A percentile compares a stretch with the other conserved stretches of the same genome.
Evolutionary conservation across 2,888 invertebrate genomes (phyloP).

Genomic region (Drosophila acutilabella): DNA sequence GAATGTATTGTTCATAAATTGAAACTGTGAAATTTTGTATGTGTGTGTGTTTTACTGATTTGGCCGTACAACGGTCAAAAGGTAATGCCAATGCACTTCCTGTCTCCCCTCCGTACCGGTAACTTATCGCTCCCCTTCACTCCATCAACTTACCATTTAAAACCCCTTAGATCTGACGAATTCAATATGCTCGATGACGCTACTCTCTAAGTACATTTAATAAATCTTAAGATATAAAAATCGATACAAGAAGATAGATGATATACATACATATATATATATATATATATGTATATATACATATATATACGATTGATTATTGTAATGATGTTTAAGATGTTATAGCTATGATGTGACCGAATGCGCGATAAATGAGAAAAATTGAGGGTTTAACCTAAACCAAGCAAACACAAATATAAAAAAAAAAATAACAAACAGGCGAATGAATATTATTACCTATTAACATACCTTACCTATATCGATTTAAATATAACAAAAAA

Average conservation of each 20-base stretch:
- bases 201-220: conserved; percentile 77
- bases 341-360: conserved; percentile 78
- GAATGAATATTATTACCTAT: conserved; percentile 80
- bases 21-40: conserved; percentile 62
- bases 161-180: conserved; percentile 71
- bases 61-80: conserved; percentile 65
- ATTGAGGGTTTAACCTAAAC: conserved; percentile 54
- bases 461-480: conserved; percentile 80
- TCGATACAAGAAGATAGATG: conserved; percentile 38
- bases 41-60: conserved; percentile 64
- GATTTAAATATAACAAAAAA: conserved; percentile 71
- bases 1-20: conserved; percentile 49
- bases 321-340: conserved; percentile 78
- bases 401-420: conserved; percentile 42
- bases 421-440: conserved; percentile 65
- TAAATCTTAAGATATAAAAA: conserved; percentile 65
- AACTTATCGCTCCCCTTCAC: conserved; percentile 1
- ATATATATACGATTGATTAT: conserved; percentile 70
- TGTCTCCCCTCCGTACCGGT: not conserved
- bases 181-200: conserved; percentile 83
- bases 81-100: conserved; percentile 44
- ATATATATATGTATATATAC: conserved; percentile 42
- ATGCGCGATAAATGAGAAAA: conserved; percentile 43
- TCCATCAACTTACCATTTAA: conserved; percentile 56
- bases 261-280: conserved; percentile 51